Base-by-base conservation (phyloP, 2,797 vertebrate genomes). In the Apogon hyalosoma region DNA sequence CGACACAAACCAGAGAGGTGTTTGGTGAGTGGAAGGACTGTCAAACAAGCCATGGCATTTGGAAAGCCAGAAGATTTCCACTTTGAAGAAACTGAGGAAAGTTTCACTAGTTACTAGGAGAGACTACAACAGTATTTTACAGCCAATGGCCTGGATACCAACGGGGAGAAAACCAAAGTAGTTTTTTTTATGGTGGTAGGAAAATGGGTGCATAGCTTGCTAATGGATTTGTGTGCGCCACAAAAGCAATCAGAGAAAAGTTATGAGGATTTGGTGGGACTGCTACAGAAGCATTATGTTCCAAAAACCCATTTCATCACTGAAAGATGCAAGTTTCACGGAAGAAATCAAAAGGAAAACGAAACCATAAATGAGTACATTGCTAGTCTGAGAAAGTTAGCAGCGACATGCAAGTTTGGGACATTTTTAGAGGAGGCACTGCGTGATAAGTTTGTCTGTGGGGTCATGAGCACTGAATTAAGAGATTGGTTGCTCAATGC, bases 381-480 rank as follows among this genome's bases (percentile, higher is more conserved):
- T 42, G 51, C 49, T n/a, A 45, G 24, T 15, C 21, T 69, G 5
- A 54, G 58, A 7, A 64, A 47, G 24, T 15, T 58, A 33, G 40
- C 54, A 11, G 7, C 40, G 0, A 39, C 11, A 0, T 52, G 46
- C 19, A 45, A 39, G 14, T 72, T 47, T 59, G 53, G 43, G 14
- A 33, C 45, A 39, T 59, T 72, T 51, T 6, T 51, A 15, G 54
- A 64, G 1, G 38, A 52, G 42, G 53, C 53, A 16, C 63, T 57
- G 7, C 15, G 63, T 49, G 60, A 72, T 14, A 52, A 47, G 46
- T 58, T 72, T 46, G 69, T 52, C 9, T 58, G 59, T 2, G 13
- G 47, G 1, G 45, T 58, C 33, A 51, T n/a, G 41, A 68, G 46
- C 19, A 14, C 24, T 12, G 24, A 59, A n/a, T 47, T 42, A 12